These are phyloP conservation scores for Lateolabrax maculatus DNA, from an alignment of 2,797 vertebrate species.

Conservation along the genomic window DNA sequence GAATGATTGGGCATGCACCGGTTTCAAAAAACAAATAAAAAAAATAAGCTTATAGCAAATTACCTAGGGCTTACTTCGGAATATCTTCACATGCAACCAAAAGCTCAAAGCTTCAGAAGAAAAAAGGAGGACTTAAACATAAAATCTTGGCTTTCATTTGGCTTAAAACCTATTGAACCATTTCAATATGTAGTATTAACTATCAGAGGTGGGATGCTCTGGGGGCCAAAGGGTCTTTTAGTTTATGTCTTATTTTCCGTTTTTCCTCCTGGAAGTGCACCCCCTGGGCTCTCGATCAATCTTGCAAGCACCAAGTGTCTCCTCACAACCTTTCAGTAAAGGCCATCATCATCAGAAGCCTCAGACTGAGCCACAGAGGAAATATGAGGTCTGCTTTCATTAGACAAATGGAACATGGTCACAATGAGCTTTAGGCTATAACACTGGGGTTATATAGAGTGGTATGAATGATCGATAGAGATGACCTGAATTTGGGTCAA, in stretches of 20 bases:
- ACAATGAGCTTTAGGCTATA: constrained; percentile 57
- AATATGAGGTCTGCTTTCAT: constrained; percentile 79
- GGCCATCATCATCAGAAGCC: constrained; percentile 65
- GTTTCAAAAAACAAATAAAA: no score
- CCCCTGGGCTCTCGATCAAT: constrained; percentile 67
- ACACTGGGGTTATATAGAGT: constrained; percentile 64
- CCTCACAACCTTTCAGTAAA: constrained; percentile 73
- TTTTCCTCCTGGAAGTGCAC: constrained; percentile 54
- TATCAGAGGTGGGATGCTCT: constrained; percentile 33
- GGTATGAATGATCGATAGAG: constrained; percentile 74
- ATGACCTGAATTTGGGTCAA: constrained; percentile 74
- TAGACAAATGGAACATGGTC: constrained; percentile 83
- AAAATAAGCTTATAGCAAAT: neutral
- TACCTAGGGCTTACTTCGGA: neutral
- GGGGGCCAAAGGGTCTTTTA: constrained; percentile 35
- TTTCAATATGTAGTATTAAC: constrained; percentile 30
- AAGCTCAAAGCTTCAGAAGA: neutral
- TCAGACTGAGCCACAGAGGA: constrained; percentile 70
- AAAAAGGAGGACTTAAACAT: neutral
- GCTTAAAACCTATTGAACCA: constrained; percentile 17
- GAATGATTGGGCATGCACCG: neutral
- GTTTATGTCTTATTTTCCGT: constrained; percentile 51
- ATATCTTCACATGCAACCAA: neutral
- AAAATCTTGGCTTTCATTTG: constrained; percentile 15
- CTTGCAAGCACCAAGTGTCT: constrained; percentile 61